Evolutionary conservation across 2,888 invertebrate genomes (phyloP).

Genomic region (Criorhina ranunculi): DNA sequence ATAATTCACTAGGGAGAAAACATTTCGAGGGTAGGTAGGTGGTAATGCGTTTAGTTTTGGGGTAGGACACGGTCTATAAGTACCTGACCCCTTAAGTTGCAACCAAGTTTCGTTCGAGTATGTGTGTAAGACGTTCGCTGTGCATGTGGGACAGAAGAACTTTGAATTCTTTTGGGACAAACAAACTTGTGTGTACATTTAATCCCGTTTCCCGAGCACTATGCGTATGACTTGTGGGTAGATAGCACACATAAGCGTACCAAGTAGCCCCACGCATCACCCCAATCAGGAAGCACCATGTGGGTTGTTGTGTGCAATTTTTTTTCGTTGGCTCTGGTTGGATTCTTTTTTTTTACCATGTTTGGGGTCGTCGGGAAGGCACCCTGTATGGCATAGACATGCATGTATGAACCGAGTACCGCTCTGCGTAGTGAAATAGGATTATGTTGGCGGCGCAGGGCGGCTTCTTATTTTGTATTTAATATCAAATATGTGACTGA

Average conservation of each 20-base stretch:
- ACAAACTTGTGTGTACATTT: slow-evolving; percentile 42
- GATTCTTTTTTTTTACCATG: slow-evolving; percentile 5
- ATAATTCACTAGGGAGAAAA: slow-evolving; percentile 4
- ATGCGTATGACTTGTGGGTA: slow-evolving; percentile 48
- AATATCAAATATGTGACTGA: slow-evolving; percentile 53
- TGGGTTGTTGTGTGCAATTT: slow-evolving; percentile 17
- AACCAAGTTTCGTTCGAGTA: no score
- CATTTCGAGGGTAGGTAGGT: background rate
- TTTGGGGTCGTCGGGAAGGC: background rate
- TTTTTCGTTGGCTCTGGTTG: slow-evolving; percentile 21
- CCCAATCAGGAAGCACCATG: slow-evolving; percentile 60
- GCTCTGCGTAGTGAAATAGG: slow-evolving; percentile 43
- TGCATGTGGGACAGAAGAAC: slow-evolving; percentile 20
- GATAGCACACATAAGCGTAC: slow-evolving; percentile 17
- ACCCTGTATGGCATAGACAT: slow-evolving; percentile 11
- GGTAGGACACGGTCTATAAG: slow-evolving; percentile 39
- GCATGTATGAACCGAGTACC: slow-evolving; percentile 7
- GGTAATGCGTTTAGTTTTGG: slow-evolving; percentile 56
- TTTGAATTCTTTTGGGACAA: slow-evolving; percentile 47
- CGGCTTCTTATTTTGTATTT: slow-evolving; percentile 59
- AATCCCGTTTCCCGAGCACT: slow-evolving; percentile 32
- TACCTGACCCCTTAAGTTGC: no score
- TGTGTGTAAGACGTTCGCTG: background rate
- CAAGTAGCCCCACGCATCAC: slow-evolving; percentile 49
- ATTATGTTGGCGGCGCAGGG: slow-evolving; percentile 54